Evolutionary conservation across 2,888 invertebrate species (phyloP), one percentile per base, ranked within the genome.

Genomic region (Pharmacophagus antenor): DNA sequence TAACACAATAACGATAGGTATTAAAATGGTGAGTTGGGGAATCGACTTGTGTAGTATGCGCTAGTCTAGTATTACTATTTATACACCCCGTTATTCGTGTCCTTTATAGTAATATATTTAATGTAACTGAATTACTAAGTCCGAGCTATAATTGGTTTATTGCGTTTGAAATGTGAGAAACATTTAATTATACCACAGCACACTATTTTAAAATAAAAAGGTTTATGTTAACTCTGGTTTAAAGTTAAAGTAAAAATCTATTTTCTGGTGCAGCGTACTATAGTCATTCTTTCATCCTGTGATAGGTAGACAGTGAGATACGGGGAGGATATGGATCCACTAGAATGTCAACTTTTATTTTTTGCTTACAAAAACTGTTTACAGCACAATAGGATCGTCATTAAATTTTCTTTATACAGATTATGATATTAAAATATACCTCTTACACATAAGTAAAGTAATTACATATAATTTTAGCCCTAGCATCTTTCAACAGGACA

Each of bases 91-190:
- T 53, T 58, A 48, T 23, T 48, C 23, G 41, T 23, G 25, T 55
- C 20, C 44, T 49, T 49, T 44, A 27, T 49, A 46, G 22, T 46
- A 31, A 49, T 49, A 44, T 27, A 53, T 55, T 55, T 59, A 59
- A 50, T 59, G 50, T 21, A 49, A 59, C 59, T 50, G 50, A 50
- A 49, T 59, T 59, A 59, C 44, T 46, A 22, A 59, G 50, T 31
- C 6, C 37, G 17, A 15, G 22, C 31, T 44, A 37, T 53, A 44
- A 53, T 44, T 23, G 58, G 42, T 37, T 10, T 21, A 7, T 7
- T 23, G 12, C 6, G 10, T 50, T 44, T 17, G n/a, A 42, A 23
- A 15, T 44, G 27, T 21, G 21, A 10, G n/a, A 48, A 25, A 47
- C 18, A n/a, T 17, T 5, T 41, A 41, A 15, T 2, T n/a, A 41